Conservation (phyloP, 2,113 vertebrate genomes). For the Malurus cyaneus region DNA sequence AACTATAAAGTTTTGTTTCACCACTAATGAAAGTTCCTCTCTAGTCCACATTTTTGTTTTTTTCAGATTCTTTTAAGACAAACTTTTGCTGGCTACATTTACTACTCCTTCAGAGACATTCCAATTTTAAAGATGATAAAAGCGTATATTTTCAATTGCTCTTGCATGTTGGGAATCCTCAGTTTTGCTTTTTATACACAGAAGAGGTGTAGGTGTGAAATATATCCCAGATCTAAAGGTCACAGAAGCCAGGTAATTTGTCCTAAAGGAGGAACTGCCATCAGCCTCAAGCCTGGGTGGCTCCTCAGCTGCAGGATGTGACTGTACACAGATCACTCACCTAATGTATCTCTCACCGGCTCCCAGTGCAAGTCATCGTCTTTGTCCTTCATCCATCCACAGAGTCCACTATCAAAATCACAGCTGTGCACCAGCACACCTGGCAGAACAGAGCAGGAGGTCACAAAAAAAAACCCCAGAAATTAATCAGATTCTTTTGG, state of each 20-base stretch:
- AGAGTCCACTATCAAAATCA: constrained; percentile 90
- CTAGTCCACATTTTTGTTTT: background rate
- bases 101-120: background rate
- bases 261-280: background rate
- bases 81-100: background rate
- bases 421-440: constrained; percentile 88
- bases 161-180: background rate
- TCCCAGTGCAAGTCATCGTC: constrained; percentile 91
- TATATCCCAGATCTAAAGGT: background rate
- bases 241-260: background rate
- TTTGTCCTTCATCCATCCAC: constrained; percentile 89
- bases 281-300: background rate
- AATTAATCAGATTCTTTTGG: background rate
- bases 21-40: background rate
- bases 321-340: background rate
- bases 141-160: background rate
- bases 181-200: background rate
- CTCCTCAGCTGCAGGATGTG: background rate
- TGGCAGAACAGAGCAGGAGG: constrained; percentile 48
- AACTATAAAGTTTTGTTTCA: background rate
- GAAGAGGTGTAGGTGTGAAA: background rate
- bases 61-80: background rate
- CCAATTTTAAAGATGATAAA: background rate
- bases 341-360: constrained; percentile 76
- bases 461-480: background rate